Conservation (phyloP, 2,888 invertebrate species). For the Trachelus troglodyta region DNA sequence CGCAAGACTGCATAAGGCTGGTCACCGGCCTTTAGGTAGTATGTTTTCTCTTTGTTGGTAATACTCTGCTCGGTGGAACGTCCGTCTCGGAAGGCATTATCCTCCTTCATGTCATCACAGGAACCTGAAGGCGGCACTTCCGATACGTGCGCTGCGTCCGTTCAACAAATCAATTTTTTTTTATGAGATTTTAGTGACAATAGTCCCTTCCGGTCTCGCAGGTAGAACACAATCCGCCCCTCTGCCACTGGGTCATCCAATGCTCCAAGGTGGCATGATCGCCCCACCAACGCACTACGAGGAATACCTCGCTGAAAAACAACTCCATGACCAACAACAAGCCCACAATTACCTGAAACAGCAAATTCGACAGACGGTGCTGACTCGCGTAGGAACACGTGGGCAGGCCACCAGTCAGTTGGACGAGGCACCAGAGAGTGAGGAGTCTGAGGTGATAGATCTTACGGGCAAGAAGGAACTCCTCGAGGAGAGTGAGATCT, state of each 20-base stretch:
- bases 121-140: not conserved
- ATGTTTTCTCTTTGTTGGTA: slow-evolving; percentile 54
- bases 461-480: slow-evolving; percentile 75
- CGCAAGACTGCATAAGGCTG: slow-evolving; percentile 77
- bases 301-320: slow-evolving; percentile 69
- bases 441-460: slow-evolving; percentile 76
- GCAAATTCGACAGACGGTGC: slow-evolving; percentile 88
- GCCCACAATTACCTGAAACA: slow-evolving; percentile 77
- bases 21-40: slow-evolving; percentile 71
- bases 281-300: slow-evolving; percentile 68
- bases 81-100: not conserved
- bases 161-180: slow-evolving; percentile 2
- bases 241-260: slow-evolving; percentile 88
- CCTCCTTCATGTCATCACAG: not conserved
- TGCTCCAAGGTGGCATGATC: slow-evolving; percentile 71
- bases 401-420: slow-evolving; percentile 71
- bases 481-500: slow-evolving; percentile 67
- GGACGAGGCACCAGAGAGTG: slow-evolving; percentile 71
- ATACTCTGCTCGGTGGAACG: not conserved
- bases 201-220: slow-evolving; percentile 23
- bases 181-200: not conserved
- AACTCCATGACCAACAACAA: slow-evolving; percentile 69
- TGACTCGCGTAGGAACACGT: slow-evolving; percentile 78
- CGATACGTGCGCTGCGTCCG: slow-evolving; percentile 14
- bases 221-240: slow-evolving; percentile 96